Evolutionary conservation across 2,797 vertebrate species (phyloP).

Genomic region (Melanotaenia trifasciata): DNA sequence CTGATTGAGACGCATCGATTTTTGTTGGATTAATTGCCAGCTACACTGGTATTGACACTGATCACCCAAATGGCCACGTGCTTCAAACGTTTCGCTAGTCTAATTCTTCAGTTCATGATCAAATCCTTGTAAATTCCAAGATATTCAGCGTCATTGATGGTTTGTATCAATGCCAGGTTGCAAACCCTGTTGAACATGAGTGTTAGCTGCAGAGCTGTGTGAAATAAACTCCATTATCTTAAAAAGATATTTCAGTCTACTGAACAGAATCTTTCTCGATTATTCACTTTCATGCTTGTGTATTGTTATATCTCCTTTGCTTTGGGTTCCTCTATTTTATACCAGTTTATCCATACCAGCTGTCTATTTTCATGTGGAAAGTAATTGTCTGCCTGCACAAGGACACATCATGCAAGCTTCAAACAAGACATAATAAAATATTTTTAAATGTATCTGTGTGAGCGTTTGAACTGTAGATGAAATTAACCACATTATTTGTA

Average conservation of each 20-base stretch:
- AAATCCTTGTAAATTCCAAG: not conserved
- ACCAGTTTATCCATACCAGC: not conserved
- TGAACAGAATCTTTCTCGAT: not conserved
- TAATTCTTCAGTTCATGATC: not conserved
- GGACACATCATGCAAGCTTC: not conserved
- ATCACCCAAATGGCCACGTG: not conserved
- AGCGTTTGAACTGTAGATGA: not conserved
- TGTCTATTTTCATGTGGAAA: not conserved
- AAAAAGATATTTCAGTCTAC: not conserved
- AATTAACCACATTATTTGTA: not conserved
- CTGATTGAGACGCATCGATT: not conserved
- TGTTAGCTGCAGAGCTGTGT: not conserved
- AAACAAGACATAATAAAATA: slow-evolving; percentile 18
- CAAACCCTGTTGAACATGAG: not conserved
- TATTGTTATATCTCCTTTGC: slow-evolving; percentile 1
- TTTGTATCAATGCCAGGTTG: not conserved
- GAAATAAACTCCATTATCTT: not conserved
- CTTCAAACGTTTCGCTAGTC: no score
- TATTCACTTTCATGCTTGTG: not conserved
- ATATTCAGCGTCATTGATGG: not conserved
- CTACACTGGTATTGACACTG: not conserved
- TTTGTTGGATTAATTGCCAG: not conserved
- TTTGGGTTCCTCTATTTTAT: slow-evolving; percentile 9
- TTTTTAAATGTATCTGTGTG: slow-evolving; percentile 5
- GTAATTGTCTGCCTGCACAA: slow-evolving; percentile 16